Evolutionary conservation across 2,888 invertebrate genomes (phyloP).

Genomic region (Drosophila nr. medialis): DNA sequence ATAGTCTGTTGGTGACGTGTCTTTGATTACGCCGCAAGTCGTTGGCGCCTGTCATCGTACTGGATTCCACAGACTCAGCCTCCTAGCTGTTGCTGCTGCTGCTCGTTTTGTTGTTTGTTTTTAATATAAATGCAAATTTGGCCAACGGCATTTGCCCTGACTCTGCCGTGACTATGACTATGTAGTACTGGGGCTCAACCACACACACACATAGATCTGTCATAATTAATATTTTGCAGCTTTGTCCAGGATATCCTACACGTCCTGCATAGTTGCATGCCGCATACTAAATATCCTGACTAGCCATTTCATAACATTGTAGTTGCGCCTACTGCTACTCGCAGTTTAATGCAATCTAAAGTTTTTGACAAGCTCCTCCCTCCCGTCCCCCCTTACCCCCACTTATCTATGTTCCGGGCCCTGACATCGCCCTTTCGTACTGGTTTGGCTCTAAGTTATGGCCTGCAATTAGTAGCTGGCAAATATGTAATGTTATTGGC

Average conservation of each 20-base stretch:
- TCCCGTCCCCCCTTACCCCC: neutral
- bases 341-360: slow-evolving; percentile 69
- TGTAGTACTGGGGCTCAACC: slow-evolving; percentile 16
- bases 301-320: slow-evolving; percentile 9
- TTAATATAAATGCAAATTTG: slow-evolving; percentile 82
- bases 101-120: slow-evolving; percentile 71
- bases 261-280: slow-evolving; percentile 59
- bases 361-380: slow-evolving; percentile 59
- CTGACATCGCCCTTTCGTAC: slow-evolving; percentile 28
- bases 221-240: slow-evolving; percentile 77
- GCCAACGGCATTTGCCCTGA: slow-evolving; percentile 59
- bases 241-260: slow-evolving; percentile 64
- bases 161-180: slow-evolving; percentile 21
- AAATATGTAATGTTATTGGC: slow-evolving; percentile 69
- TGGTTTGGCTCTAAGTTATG: slow-evolving; percentile 64
- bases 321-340: slow-evolving; percentile 51
- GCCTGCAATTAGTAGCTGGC: slow-evolving; percentile 73
- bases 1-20: slow-evolving; percentile 79
- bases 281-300: slow-evolving; percentile 67
- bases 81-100: slow-evolving; percentile 28
- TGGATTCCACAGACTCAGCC: slow-evolving; percentile 27
- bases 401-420: slow-evolving; percentile 34
- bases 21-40: slow-evolving; percentile 80
- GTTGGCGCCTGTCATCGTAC: slow-evolving; percentile 69
- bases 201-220: slow-evolving; percentile 56